A percentile compares a stretch with the other conserved stretches of the same genome.
These are phyloP conservation scores for Centropus unirufus DNA, from an alignment of 2,113 vertebrate genomes.

Conservation along the genomic window DNA sequence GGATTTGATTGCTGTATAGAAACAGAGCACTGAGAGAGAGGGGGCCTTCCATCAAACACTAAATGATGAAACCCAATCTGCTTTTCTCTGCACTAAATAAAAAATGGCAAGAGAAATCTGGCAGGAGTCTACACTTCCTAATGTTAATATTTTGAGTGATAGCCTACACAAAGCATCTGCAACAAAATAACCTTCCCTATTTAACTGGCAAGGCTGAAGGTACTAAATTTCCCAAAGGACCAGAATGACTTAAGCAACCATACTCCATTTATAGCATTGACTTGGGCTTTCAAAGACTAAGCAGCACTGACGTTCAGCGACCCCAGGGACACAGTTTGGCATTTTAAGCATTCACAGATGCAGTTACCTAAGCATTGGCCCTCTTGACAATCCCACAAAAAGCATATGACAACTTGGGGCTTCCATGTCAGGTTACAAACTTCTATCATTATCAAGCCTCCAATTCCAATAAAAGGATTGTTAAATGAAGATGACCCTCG, in stretches of 20 bases:
- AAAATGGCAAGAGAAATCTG: slow-evolving; percentile 5
- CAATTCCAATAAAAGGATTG: neutral
- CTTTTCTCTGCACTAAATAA: neutral
- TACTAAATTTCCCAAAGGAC: neutral
- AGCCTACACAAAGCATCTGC: slow-evolving; percentile 17
- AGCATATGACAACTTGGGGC: neutral
- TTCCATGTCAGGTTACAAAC: neutral
- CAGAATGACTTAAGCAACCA: neutral
- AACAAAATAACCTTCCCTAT: neutral
- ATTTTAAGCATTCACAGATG: neutral
- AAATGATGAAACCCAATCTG: neutral
- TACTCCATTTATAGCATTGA: neutral
- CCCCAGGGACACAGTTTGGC: neutral
- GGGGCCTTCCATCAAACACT: neutral
- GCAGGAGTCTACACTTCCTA: neutral
- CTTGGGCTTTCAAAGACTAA: neutral
- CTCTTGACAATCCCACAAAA: neutral
- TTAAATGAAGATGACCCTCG: neutral
- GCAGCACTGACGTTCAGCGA: neutral
- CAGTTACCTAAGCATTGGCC: neutral
- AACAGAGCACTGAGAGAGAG: neutral
- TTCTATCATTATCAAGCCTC: neutral
- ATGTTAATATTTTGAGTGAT: neutral
- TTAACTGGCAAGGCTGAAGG: neutral
- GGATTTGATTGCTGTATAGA: slow-evolving; percentile 1